phyloP scores from a whole-genome alignment of 1,140 invertebrate genomes.

The Mesaphorura yosii region DNA sequence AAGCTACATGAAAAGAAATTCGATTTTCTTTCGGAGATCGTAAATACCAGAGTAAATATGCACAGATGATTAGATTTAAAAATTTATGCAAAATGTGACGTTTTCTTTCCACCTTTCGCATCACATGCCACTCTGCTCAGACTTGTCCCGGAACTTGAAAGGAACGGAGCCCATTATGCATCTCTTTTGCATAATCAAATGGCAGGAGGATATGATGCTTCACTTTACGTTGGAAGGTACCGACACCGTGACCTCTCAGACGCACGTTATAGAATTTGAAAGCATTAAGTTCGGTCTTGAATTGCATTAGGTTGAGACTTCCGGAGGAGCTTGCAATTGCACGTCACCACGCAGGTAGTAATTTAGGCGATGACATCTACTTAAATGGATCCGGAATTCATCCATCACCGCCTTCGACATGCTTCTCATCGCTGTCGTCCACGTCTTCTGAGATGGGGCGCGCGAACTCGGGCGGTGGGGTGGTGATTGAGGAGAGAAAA shows the following conservation, averaged over 20 bases:
- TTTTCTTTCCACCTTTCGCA: too few species aligned
- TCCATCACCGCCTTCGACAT: conserved; percentile 23
- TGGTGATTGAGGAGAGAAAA: too few species aligned
- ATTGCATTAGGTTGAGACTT: conserved; percentile 14
- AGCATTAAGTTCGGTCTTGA: neutral
- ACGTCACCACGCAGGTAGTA: neutral
- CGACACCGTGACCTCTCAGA: neutral
- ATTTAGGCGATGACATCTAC: neutral
- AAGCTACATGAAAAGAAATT: too few species aligned
- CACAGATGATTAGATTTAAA: too few species aligned
- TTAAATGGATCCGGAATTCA: conserved; percentile 8
- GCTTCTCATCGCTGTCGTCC: conserved; percentile 25
- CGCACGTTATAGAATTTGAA: neutral
- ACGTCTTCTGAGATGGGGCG: conserved; percentile 2
- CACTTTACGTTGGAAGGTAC: conserved; percentile 28
- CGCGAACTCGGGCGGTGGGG: too few species aligned
- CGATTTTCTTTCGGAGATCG: neutral
- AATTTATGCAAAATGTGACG: too few species aligned
- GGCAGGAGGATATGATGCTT: conserved; percentile 27
- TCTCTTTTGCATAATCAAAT: conserved; percentile 28
- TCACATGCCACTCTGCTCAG: conserved; percentile 20
- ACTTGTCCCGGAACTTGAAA: conserved; percentile 28
- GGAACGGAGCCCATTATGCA: conserved; percentile 28
- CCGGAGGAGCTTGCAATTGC: conserved; percentile 9
- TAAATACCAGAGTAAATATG: too few species aligned